Evolutionary conservation across 2,888 invertebrate species (phyloP), one percentile per base, ranked within the genome.

Genomic region (Monoplex corrugatus): DNA sequence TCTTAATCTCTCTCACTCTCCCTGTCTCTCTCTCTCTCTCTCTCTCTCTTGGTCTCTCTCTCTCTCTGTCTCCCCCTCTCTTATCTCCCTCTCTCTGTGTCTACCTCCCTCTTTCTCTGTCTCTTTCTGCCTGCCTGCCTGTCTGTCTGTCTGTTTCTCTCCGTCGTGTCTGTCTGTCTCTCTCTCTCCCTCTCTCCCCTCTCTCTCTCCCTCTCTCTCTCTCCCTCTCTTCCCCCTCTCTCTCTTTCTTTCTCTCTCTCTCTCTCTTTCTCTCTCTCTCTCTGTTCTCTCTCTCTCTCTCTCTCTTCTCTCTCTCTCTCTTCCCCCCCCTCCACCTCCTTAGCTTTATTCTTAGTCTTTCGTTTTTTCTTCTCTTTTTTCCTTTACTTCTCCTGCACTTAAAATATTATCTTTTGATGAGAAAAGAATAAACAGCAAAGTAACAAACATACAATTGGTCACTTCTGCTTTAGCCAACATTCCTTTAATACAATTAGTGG

Each of bases 211-310:
- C 23, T 78, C 40, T 78, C 43, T 80, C 78, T 80, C 43, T 80
- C 43, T 80, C 28, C 43, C 78, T 80, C 43, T 80, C 78, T 80
- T 80, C 43, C 43, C 28, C 40, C 78, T 80, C 43, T 80, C 78
- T 80, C 43, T 80, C 43, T 78, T 28, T 43, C 43, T 43, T 28
- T 78, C 78, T 78, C 78, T 78, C 78, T 78, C 78, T 78, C 78
- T 78, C 78, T 78, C 40, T 78, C 40, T 78, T 35, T 72, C 35
- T 72, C 72, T 72, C 35, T 72, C 57, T 57, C 10, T 10, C 10
- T 57, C 10, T 57, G 19, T 57, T 57, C 28, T 28, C 28, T 57
- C 10, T 28, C 28, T 57, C 28, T 28, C 28, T 57, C 57, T 10
- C 10, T 57, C 1, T 28, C 28, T 10, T 57, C 57, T 57, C 10